A percentile compares a stretch with the other conserved stretches of the same genome.
These are phyloP conservation scores for Peromyscus maniculatus DNA, from an alignment of 2,113 vertebrate species.

Conservation along the genomic window DNA sequence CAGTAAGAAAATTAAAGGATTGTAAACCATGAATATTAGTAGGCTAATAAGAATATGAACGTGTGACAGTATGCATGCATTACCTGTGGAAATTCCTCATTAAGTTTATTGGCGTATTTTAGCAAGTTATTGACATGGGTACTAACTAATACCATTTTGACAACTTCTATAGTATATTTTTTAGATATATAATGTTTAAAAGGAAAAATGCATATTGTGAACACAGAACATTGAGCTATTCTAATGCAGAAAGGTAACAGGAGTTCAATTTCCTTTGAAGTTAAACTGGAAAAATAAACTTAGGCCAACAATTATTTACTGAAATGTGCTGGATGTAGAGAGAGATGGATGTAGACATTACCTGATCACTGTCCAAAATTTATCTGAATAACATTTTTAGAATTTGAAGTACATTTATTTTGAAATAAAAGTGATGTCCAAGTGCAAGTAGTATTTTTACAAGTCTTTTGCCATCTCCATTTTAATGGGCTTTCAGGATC, in stretches of 20 bases:
- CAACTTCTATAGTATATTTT: background rate
- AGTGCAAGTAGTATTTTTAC: conserved; percentile 34
- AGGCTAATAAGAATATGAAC: background rate
- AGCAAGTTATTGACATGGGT: conserved; percentile 30
- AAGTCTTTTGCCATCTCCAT: conserved; percentile 9
- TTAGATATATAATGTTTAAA: conserved; percentile 59
- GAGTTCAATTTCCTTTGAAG: conserved; percentile 36
- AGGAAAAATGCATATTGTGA: background rate
- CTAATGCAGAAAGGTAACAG: conserved; percentile 9
- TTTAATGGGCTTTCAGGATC: conserved; percentile 54
- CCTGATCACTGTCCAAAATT: background rate
- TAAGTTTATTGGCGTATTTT: conserved; percentile 26
- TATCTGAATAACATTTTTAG: conserved; percentile 55
- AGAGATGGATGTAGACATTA: conserved; percentile 3
- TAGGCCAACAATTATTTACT: conserved; percentile 55
- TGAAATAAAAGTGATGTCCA: conserved; percentile 40
- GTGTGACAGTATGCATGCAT: background rate
- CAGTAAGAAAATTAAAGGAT: conserved; percentile 29
- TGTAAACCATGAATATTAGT: background rate
- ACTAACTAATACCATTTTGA: conserved; percentile 29
- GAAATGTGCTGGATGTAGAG: background rate
- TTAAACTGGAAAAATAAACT: conserved; percentile 57
- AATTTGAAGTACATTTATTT: conserved; percentile 30
- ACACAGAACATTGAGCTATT: background rate
- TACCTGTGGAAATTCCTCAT: background rate